phyloP scores from a whole-genome alignment of 1,140 invertebrate genomes.

The Achroia grisella region DNA sequence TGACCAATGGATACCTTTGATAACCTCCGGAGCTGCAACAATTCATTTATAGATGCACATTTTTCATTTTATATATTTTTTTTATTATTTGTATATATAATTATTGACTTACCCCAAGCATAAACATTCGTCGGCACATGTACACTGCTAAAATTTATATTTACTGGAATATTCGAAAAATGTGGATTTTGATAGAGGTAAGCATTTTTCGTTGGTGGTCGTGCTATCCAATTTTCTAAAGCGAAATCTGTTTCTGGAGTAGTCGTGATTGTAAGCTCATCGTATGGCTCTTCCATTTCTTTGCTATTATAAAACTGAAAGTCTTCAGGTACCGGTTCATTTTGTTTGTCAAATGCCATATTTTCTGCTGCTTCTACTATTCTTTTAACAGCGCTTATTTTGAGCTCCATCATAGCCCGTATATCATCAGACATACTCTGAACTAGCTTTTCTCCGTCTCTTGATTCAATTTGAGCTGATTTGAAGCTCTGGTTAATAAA shows the following conservation, averaged over 20 bases:
- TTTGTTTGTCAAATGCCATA: constrained; percentile 76
- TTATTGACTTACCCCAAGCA: constrained; percentile 82
- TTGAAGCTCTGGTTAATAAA: constrained; percentile 79
- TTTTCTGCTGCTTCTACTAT: constrained; percentile 89
- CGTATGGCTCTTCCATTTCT: constrained; percentile 75
- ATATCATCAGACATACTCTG: constrained; percentile 86
- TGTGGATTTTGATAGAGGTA: constrained; percentile 80
- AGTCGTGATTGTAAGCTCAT: constrained; percentile 51
- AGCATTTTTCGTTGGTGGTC: constrained; percentile 69
- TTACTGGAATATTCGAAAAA: constrained; percentile 88
- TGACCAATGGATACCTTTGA: constrained; percentile 85
- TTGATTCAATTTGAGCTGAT: constrained; percentile 78
- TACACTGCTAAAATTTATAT: constrained; percentile 89
- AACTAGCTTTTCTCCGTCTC: constrained; percentile 82
- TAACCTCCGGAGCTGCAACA: constrained; percentile 77
- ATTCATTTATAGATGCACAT: constrained; percentile 5
- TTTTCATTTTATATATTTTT: neutral
- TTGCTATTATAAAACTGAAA: constrained; percentile 85
- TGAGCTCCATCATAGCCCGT: constrained; percentile 87
- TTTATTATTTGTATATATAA: neutral
- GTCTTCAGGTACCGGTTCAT: constrained; percentile 75
- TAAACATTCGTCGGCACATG: constrained; percentile 98
- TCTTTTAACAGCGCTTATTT: constrained; percentile 87
- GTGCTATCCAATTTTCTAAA: constrained; percentile 69
- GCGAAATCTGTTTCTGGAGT: constrained; percentile 68